A percentile compares a stretch with the other conserved stretches of the same genome.
These are phyloP conservation scores for Gymnoscopelus microlampas DNA, from an alignment of 2,797 vertebrate genomes.

Conservation along the genomic window DNA sequence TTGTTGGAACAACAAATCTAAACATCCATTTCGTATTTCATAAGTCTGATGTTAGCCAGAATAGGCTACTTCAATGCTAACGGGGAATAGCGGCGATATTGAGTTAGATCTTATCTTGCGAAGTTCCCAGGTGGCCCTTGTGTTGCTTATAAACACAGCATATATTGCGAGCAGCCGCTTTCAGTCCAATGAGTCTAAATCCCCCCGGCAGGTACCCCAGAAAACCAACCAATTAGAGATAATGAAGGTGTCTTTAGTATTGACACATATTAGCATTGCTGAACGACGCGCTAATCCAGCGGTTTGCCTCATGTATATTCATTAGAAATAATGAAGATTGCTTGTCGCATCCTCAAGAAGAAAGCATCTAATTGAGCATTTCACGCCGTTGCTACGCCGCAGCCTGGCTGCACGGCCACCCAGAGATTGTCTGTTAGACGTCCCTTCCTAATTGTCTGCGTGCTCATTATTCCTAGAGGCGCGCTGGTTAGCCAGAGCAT, in stretches of 20 bases:
- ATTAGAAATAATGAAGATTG: slow-evolving; percentile 70
- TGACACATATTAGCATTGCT: slow-evolving; percentile 57
- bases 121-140: too few relatives aligned
- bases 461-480: slow-evolving; percentile 60
- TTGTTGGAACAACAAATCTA: too few relatives aligned
- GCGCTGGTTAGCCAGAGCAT: slow-evolving; percentile 56
- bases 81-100: too few relatives aligned
- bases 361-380: slow-evolving; percentile 71
- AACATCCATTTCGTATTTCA: too few relatives aligned
- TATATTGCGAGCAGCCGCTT: background rate
- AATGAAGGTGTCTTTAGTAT: slow-evolving; percentile 61
- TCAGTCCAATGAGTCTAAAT: background rate
- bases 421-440: slow-evolving; percentile 62
- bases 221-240: slow-evolving; percentile 62
- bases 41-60: too few relatives aligned
- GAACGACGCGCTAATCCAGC: slow-evolving; percentile 56
- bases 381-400: slow-evolving; percentile 55
- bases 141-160: background rate
- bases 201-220: slow-evolving; percentile 34
- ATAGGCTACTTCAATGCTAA: too few relatives aligned
- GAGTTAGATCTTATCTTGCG: too few relatives aligned
- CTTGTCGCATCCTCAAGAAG: slow-evolving; percentile 61
- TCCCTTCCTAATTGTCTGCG: slow-evolving; percentile 62
- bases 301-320: slow-evolving; percentile 72
- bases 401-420: slow-evolving; percentile 35